phyloP scores from a whole-genome alignment of 2,113 vertebrate genomes.

The Leucoraja erinaceus region DNA sequence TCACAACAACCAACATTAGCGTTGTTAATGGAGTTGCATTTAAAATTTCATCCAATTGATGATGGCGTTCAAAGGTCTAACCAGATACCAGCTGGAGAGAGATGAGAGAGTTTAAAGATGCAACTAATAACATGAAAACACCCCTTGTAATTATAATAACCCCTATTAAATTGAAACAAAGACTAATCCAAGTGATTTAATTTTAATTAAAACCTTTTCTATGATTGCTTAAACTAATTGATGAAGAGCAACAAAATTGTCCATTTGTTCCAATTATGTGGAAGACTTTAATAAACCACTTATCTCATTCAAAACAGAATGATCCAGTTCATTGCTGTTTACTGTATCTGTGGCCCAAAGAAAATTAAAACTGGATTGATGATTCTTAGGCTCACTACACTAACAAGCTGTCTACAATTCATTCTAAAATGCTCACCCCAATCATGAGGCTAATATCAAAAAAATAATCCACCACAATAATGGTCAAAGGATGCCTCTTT shows the following conservation, averaged over 20 bases:
- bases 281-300: background rate
- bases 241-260: background rate
- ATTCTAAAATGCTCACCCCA: background rate
- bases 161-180: background rate
- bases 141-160: background rate
- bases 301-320: slow-evolving; percentile 9
- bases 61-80: background rate
- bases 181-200: background rate
- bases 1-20: background rate
- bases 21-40: background rate
- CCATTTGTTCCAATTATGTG: slow-evolving; percentile 1
- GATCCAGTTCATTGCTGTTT: background rate
- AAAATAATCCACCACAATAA: too few species aligned
- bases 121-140: background rate
- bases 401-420: background rate
- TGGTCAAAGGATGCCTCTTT: too few species aligned
- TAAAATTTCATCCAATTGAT: background rate
- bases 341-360: background rate
- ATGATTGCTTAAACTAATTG: slow-evolving; percentile 3
- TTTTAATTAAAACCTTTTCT: slow-evolving; percentile 25
- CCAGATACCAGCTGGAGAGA: slow-evolving; percentile 3
- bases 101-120: background rate
- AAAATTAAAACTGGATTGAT: background rate
- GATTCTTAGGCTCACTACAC: background rate
- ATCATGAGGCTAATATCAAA: background rate